Base-by-base conservation (phyloP, 1,140 invertebrate genomes). In the Anthonomus grandis region DNA sequence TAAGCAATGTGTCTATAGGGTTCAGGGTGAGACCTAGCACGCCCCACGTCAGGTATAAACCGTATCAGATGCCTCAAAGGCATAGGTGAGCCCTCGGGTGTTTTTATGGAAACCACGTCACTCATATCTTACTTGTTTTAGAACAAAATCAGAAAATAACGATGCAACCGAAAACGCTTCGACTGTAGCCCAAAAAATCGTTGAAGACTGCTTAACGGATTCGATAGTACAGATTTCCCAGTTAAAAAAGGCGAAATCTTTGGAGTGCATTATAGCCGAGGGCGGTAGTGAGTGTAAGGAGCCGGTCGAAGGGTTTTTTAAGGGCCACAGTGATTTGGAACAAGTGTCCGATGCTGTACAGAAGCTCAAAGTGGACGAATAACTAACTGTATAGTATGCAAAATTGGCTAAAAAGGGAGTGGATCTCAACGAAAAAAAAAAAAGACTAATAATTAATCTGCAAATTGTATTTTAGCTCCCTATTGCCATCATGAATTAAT, bases 141-240 rank as follows among this genome's bases (percentile, higher is more conserved):
- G 79, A 68, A 82, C 80, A 53, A 78, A 77, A 65, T 81, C 79
- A 67, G 80, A 82, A 64, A 82, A 81, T 66, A 79, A 79, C 4
- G 80, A 82, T 57, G 69, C 65, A 69, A n/a, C n/a, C n/a, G 75
- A 77, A 27, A 42, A 46, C 46, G 59, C 58, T n/a, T 52, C 46
- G 39, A 54, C 5, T 48, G 34, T 71, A 34, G 59, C 66, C 5
- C 61, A 65, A 25, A 64, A 57, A 19, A 57, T 70, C 10, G 47
- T 70, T n/a, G 69, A 72, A 58, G 62, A 66, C 34, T 64, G 62
- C 23, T 60, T 71, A 17, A 41, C 62, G 3, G 59, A 58, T 22
- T 49, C 55, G 1, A 42, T 64, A 25, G 68, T 68, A n/a, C 62
- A 68, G 27, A 39, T 66, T 8, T 42, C 51, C 3, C 62, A 68